Evolutionary conservation across 2,113 vertebrate genomes (phyloP), one percentile per base, ranked within the genome.

Genomic region (Anguilla rostrata): DNA sequence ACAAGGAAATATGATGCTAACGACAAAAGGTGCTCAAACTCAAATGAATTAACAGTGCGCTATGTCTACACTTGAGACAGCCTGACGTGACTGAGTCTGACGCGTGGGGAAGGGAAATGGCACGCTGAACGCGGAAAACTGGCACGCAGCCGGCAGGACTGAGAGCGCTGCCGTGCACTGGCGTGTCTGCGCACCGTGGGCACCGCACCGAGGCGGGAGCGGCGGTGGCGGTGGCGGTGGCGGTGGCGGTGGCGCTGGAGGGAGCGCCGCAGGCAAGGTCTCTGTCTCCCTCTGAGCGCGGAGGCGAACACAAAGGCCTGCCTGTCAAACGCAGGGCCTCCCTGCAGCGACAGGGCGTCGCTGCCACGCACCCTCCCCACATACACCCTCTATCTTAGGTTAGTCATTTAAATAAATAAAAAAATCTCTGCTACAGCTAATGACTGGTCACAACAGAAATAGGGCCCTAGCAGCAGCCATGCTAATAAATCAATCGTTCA

Each of bases 231-330:
- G 80, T n/a, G n/a, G n/a, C n/a, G n/a, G n/a, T 39, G 34, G 82
- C 66, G 15, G 39, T n/a, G 34, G 79, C 18, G 40, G 71, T 56
- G 43, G 87, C 81, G 87, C 88, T 89, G 82, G 83, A 89, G 88
- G 89, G 81, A 79, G 56, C 86, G 89, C 89, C 88, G 81, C 43
- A 63, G 89, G 90, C 87, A 49, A 89, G 12, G 86, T 84, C 83
- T 86, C 78, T 83, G 84, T 86, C 86, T 87, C 83, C 82, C 26
- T 83, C 86, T 84, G 83, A 82, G 82, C 86, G 86, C 60, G 79
- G 84, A 39, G 29, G 41, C 4, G 26, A 60, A 78, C 41, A 83
- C 87, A 82, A 43, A 43, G 29, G 22, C 75, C 63, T 79, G 40
- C n/a, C 84, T 78, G 80, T 82, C 86, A 87, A n/a, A 56, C 41